Evolutionary conservation across 1,140 invertebrate genomes (phyloP).

Genomic region (Camponotus pennsylvanicus): DNA sequence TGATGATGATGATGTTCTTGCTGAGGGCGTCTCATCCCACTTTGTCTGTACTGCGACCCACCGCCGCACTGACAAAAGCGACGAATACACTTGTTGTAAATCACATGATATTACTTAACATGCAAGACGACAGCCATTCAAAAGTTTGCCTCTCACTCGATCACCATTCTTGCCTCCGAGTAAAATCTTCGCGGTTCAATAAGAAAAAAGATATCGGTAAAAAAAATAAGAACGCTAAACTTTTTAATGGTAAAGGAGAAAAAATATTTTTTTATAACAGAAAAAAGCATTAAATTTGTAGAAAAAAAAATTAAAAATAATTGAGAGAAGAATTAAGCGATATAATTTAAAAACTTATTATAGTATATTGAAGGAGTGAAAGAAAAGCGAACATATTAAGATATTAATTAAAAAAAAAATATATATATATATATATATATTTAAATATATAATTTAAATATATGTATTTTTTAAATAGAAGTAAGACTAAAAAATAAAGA

Average conservation of each 20-base stretch:
- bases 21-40: conserved; percentile 86
- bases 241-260: background rate
- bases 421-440: too few species aligned
- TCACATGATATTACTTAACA: background rate
- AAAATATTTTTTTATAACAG: background rate
- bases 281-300: background rate
- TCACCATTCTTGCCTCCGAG: conserved; percentile 7
- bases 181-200: background rate
- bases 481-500: background rate
- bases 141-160: conserved; percentile 8
- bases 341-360: background rate
- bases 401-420: background rate
- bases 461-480: background rate
- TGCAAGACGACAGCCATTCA: background rate
- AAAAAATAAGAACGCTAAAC: background rate
- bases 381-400: too few species aligned
- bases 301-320: background rate
- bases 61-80: conserved; percentile 82
- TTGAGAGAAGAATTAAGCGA: background rate
- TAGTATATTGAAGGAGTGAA: too few species aligned
- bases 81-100: conserved; percentile 46
- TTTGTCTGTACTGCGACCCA: conserved; percentile 85
- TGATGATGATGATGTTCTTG: conserved; percentile 83
- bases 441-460: background rate
- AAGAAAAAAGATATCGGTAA: background rate